phyloP scores from a whole-genome alignment of 35 echinoderm and acorn worm genomes.

The Diadema setosum region DNA sequence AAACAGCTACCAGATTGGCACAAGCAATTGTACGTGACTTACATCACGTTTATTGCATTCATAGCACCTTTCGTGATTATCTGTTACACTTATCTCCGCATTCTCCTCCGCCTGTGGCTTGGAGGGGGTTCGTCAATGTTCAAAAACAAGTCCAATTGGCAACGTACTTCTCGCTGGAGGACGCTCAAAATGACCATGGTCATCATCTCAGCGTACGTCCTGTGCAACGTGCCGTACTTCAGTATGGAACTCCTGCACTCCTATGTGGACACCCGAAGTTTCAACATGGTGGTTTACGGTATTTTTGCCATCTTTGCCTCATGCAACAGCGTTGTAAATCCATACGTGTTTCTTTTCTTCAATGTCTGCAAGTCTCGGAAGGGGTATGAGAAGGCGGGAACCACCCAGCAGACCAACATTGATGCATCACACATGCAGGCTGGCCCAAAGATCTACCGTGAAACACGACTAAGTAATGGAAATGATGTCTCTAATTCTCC shows the following conservation, averaged over 20 bases:
- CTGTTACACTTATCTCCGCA: constrained; percentile 58
- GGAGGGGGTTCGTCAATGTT: constrained; percentile 56
- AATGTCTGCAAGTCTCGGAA: constrained; percentile 58
- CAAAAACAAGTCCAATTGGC: constrained; percentile 73
- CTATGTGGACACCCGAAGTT: not conserved
- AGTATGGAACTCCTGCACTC: constrained; percentile 51
- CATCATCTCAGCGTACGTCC: constrained; percentile 79
- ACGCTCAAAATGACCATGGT: constrained; percentile 95
- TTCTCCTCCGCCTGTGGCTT: constrained; percentile 56
- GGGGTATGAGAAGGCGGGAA: constrained; percentile 2
- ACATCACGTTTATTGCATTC: constrained; percentile 51
- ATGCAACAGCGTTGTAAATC: constrained; percentile 81
- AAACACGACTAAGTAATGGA: not conserved
- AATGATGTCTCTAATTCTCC: not conserved
- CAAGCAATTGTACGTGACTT: constrained; percentile 55
- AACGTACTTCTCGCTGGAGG: constrained; percentile 69
- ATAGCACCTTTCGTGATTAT: constrained; percentile 76
- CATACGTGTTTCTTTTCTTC: constrained; percentile 85
- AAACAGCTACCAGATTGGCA: not conserved
- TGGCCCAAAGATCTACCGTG: not conserved
- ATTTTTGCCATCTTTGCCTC: constrained; percentile 74
- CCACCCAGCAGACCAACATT: constrained; percentile 14
- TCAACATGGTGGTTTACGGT: constrained; percentile 60
- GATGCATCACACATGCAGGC: not conserved
- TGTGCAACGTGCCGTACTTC: constrained; percentile 85